Evolutionary conservation across 2,888 invertebrate species (phyloP).

Genomic region (Caenorhabditis angaria): DNA sequence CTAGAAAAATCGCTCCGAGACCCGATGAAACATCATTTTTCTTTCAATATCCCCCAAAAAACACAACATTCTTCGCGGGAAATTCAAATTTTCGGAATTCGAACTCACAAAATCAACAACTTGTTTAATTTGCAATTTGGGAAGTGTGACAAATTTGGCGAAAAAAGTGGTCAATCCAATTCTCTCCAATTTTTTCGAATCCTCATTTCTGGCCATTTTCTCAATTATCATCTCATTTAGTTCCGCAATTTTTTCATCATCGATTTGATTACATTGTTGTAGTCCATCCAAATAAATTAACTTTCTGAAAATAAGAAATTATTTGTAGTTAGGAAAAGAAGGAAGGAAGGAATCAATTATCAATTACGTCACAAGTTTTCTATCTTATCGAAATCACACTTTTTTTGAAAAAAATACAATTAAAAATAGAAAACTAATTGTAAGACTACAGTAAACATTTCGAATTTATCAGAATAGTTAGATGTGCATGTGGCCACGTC

Average conservation of each 20-base stretch:
- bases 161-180: conserved; percentile 49
- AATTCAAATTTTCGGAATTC: neutral
- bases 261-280: conserved; percentile 44
- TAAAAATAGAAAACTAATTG: neutral
- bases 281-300: conserved; percentile 44
- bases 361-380: conserved; percentile 7
- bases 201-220: conserved; percentile 10
- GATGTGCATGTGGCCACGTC: too few species aligned
- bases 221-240: conserved; percentile 21
- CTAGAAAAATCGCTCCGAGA: too few species aligned
- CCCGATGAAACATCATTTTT: too few species aligned
- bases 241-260: conserved; percentile 28
- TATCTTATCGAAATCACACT: neutral
- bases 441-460: too few species aligned
- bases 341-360: neutral
- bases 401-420: neutral
- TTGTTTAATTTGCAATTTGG: conserved; percentile 28
- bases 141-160: conserved; percentile 50
- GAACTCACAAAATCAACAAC: conserved; percentile 34
- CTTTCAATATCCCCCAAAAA: too few species aligned
- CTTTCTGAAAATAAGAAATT: conserved; percentile 38
- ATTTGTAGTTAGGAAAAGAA: too few species aligned
- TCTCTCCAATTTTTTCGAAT: conserved; percentile 41
- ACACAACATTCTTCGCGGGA: neutral
- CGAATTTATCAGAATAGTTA: too few species aligned